Evolutionary conservation across 2,888 invertebrate species (phyloP).

Genomic region (Eustalomyia histrio): DNA sequence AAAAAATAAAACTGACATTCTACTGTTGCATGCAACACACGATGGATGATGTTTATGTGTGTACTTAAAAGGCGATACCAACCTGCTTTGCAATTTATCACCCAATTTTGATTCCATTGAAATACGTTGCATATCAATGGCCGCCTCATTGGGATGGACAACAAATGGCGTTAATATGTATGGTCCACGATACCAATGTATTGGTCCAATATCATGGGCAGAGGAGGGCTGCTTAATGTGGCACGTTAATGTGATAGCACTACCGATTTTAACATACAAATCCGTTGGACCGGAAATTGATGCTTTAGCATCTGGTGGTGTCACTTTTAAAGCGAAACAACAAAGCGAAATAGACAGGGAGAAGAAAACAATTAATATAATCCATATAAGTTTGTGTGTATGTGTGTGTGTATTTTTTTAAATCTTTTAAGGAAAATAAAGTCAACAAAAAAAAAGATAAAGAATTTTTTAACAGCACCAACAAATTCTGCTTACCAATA

Average conservation of each 20-base stretch:
- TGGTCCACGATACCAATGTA: constrained; percentile 85
- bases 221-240: constrained; percentile 84
- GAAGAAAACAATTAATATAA: constrained; percentile 39
- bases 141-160: constrained; percentile 77
- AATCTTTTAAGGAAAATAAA: constrained; percentile 27
- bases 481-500: constrained; percentile 56
- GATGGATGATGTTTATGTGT: too few relatives aligned
- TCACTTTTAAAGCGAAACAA: constrained; percentile 71
- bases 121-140: constrained; percentile 78
- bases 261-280: constrained; percentile 87
- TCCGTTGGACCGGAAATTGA: constrained; percentile 85
- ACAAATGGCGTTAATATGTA: constrained; percentile 78
- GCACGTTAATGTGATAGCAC: constrained; percentile 86
- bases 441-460: constrained; percentile 4
- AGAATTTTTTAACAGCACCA: constrained; percentile 42
- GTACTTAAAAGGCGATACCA: constrained; percentile 50
- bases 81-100: constrained; percentile 87
- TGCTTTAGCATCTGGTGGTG: constrained; percentile 84
- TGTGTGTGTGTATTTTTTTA: neutral
- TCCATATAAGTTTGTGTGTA: neutral
- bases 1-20: too few relatives aligned
- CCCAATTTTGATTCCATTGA: constrained; percentile 78
- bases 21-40: too few relatives aligned
- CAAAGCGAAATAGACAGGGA: constrained; percentile 28
- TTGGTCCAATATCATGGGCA: constrained; percentile 85